Evolutionary conservation across 2,113 vertebrate genomes (phyloP).

Genomic region (Strix aluco): DNA sequence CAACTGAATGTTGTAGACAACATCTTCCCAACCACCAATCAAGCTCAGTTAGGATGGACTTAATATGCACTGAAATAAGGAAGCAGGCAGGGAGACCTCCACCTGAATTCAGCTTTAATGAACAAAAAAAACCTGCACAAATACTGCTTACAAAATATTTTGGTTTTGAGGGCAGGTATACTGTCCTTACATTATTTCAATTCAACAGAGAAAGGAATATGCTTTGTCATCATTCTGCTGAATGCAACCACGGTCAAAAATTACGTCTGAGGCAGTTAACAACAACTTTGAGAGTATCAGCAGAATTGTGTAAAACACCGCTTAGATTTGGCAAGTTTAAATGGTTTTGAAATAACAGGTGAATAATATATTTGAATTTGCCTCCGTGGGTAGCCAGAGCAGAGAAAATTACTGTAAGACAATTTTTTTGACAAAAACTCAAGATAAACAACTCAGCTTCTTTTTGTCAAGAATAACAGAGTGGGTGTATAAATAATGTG

Average conservation of each 20-base stretch:
- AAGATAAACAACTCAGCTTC: conserved; percentile 43
- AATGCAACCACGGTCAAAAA: conserved; percentile 52
- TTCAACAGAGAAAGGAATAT: conserved; percentile 12
- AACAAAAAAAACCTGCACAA: background rate
- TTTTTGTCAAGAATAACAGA: conserved; percentile 45
- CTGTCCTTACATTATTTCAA: background rate
- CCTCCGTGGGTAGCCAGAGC: conserved; percentile 42
- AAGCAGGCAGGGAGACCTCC: background rate
- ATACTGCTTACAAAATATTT: background rate
- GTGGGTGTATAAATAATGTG: conserved; percentile 52
- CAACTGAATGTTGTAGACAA: background rate
- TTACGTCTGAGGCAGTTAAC: conserved; percentile 55
- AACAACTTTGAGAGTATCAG: conserved; percentile 61
- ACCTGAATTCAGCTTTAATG: background rate
- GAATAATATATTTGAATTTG: conserved; percentile 56
- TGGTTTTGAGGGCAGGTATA: background rate
- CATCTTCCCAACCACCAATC: background rate
- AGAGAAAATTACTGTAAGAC: conserved; percentile 58
- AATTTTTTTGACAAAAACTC: conserved; percentile 45
- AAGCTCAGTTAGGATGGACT: background rate
- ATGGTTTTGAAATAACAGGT: conserved; percentile 50
- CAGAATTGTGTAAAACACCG: conserved; percentile 48
- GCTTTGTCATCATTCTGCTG: conserved; percentile 56
- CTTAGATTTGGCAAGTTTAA: conserved; percentile 61
- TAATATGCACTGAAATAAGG: background rate